These are phyloP conservation scores for Sycophila texana DNA, from an alignment of 2,888 invertebrate genomes.

Conservation along the genomic window DNA sequence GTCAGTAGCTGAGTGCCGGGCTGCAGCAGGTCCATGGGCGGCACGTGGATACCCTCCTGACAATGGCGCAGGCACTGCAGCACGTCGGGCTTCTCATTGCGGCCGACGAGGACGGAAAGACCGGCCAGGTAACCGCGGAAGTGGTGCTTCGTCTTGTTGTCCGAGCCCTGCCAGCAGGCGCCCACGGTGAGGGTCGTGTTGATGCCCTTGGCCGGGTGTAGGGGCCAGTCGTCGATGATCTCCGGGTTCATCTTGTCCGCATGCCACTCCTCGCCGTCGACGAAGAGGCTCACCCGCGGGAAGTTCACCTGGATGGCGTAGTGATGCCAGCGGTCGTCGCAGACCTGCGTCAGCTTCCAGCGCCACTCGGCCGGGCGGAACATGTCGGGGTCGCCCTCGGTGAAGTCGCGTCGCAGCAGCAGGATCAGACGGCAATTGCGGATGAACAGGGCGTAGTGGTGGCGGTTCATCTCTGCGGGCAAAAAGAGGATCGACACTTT, in stretches of 20 bases:
- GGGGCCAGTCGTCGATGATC: constrained; percentile 99
- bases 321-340: constrained; percentile 99
- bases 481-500: constrained; percentile 8
- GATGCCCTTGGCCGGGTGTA: constrained; percentile 95
- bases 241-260: constrained; percentile 89
- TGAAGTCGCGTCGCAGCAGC: constrained; percentile 92
- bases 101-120: constrained; percentile 86
- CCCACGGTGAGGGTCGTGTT: constrained; percentile 96
- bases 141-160: constrained; percentile 93
- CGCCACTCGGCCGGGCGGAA: constrained; percentile 99
- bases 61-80: constrained; percentile 88
- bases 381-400: constrained; percentile 93
- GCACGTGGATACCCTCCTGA: constrained; percentile 83
- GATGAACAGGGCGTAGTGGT: constrained; percentile 98
- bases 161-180: constrained; percentile 98
- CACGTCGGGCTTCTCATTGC: constrained; percentile 85
- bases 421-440: constrained; percentile 97
- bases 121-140: constrained; percentile 93
- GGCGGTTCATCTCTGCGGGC: constrained; percentile 94
- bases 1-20: constrained; percentile 87
- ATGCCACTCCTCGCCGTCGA: constrained; percentile 88
- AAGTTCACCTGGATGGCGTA: constrained; percentile 96
- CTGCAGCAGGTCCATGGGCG: constrained; percentile 84
- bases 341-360: constrained; percentile 96
- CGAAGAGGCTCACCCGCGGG: constrained; percentile 90